Evolutionary conservation across 2,888 invertebrate species (phyloP).

Genomic region (Dryobota labecula): DNA sequence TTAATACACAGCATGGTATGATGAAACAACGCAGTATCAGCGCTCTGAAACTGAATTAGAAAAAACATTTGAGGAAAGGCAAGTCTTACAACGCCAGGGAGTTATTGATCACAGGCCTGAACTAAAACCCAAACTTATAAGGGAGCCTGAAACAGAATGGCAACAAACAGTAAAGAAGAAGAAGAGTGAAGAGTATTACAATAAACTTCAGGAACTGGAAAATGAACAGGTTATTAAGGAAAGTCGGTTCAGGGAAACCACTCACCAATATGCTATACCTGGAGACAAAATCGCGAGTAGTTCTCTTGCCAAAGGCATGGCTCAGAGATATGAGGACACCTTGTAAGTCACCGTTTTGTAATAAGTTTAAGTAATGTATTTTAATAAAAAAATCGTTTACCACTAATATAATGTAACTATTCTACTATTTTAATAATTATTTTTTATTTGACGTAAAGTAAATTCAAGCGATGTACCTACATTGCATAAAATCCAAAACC

Average conservation of each 20-base stretch:
- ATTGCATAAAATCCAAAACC: no score
- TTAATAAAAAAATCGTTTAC: neutral
- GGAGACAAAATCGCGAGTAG: constrained; percentile 94
- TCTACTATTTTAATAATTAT: no score
- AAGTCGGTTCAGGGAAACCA: constrained; percentile 93
- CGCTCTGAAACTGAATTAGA: constrained; percentile 96
- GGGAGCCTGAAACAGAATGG: constrained; percentile 96
- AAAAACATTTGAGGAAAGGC: constrained; percentile 96
- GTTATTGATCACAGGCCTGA: constrained; percentile 92
- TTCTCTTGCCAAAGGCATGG: constrained; percentile 96
- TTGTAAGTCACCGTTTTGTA: constrained; percentile 92
- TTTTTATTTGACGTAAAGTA: no score
- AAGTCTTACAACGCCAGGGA: constrained; percentile 92
- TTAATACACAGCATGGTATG: constrained; percentile 95
- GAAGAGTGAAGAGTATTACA: constrained; percentile 96
- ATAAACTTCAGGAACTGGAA: constrained; percentile 95
- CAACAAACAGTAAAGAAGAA: constrained; percentile 95
- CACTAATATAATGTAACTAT: no score
- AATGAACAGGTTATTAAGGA: constrained; percentile 96
- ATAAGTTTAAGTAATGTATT: neutral
- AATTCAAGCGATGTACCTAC: no score
- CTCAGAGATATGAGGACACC: constrained; percentile 95
- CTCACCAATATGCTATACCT: constrained; percentile 95
- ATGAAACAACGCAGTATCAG: constrained; percentile 96
- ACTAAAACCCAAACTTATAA: constrained; percentile 92